These are phyloP conservation scores for Drosophila subpulchrella DNA, from an alignment of 1,140 invertebrate genomes.

Conservation along the genomic window DNA sequence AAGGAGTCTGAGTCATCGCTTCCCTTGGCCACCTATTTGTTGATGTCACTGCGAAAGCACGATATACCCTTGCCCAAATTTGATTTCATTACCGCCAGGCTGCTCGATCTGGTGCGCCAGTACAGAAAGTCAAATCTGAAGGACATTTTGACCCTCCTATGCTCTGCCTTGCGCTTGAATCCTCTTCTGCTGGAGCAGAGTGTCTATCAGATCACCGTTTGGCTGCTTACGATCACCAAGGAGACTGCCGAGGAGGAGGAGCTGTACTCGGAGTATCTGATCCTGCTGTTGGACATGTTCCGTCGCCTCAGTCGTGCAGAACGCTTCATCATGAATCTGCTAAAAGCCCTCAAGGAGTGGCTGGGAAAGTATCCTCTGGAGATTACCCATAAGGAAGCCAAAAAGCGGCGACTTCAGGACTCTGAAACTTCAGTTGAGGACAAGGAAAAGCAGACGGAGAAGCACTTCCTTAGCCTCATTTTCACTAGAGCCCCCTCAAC, in stretches of 20 bases:
- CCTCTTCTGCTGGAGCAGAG: conserved; percentile 72
- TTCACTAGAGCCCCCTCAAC: not conserved
- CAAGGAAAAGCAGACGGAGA: not conserved
- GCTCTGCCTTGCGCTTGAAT: conserved; percentile 67
- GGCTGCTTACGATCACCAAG: conserved; percentile 61
- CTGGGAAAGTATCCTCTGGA: conserved; percentile 33
- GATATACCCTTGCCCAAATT: conserved; percentile 49
- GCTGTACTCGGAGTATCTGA: conserved; percentile 66
- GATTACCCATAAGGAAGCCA: not conserved
- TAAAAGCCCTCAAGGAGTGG: conserved; percentile 62
- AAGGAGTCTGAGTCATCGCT: not conserved
- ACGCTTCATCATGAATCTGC: conserved; percentile 69
- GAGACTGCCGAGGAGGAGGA: conserved; percentile 23
- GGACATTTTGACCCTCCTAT: conserved; percentile 57
- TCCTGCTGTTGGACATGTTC: conserved; percentile 74
- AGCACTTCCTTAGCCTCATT: conserved; percentile 20
- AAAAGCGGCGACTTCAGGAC: conserved; percentile 2
- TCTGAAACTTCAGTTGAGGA: not conserved
- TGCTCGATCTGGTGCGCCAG: conserved; percentile 13
- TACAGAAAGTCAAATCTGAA: conserved; percentile 25
- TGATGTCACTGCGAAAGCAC: conserved; percentile 65
- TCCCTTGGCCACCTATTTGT: conserved; percentile 21
- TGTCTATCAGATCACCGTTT: conserved; percentile 69
- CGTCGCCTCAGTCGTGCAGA: conserved; percentile 69
- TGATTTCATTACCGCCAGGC: conserved; percentile 10